Base-by-base conservation (phyloP, 2,888 invertebrate species). In the Malachius bipustulatus region DNA sequence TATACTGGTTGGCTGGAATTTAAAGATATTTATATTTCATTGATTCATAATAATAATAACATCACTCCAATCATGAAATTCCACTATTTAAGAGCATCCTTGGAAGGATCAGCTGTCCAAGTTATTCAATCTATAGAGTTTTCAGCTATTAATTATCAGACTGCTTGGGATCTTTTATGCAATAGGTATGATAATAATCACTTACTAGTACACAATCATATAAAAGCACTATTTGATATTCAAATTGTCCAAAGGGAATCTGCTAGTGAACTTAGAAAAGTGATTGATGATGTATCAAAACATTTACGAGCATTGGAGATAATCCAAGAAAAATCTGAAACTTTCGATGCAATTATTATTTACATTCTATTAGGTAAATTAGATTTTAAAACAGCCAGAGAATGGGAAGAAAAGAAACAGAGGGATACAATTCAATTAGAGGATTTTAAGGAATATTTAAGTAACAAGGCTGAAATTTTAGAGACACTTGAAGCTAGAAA, bases 51-150 rank as follows among this genome's bases (percentile, higher is more conserved):
- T n/a, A 24, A 24, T 24, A 24, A 8, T 8, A 8, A 24, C n/a
- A n/a, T 24, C 8, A 24, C 29, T 8, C 9, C 9, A 10, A 10
- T 29, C 6, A 6, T 10, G 6, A 29, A 29, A 29, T 10, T 29
- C 29, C 29, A 29, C 10, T 33, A 35, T 16, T 35, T 33, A 29
- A n/a, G 29, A 29, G 8, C 29, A 12, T 29, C 9, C 6, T 10
- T 29, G 6, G 6, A 29, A 6, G 29, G 29, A 8, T 8, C 8
- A 29, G 29, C 29, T 6, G 29, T 12, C 9, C 9, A 8, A 8
- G 6, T 29, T 6, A 10, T 29, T 10, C 29, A 29, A 12, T 8
- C 6, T 10, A 10, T 29, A 6, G 11, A 9, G 6, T 8, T 10
- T 9, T 29, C 29, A 10, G 10, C 9, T 10, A 12, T 10, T 10